phyloP scores from a whole-genome alignment of 92 coral and sea anemone genomes.

The Epizoanthus scotinus region DNA sequence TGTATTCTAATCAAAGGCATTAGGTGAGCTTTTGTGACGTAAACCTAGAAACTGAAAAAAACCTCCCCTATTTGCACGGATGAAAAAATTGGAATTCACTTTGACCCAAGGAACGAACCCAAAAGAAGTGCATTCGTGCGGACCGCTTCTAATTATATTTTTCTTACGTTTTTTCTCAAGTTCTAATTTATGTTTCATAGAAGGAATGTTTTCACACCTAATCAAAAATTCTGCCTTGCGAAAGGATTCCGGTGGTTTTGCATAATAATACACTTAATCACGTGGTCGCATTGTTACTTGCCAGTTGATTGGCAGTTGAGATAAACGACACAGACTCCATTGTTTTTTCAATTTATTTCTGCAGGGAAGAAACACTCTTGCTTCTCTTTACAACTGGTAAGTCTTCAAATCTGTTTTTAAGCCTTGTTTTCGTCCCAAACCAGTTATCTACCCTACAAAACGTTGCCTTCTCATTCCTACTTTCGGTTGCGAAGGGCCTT shows the following conservation, averaged over 20 bases:
- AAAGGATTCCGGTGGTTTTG: constrained; percentile 87
- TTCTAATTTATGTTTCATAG: constrained; percentile 60
- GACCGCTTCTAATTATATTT: constrained; percentile 45
- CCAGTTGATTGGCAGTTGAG: constrained; percentile 85
- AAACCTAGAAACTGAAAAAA: constrained; percentile 42
- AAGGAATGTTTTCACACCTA: constrained; percentile 56
- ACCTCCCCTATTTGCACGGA: constrained; percentile 33
- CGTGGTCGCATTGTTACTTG: constrained; percentile 78
- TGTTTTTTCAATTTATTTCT: constrained; percentile 79
- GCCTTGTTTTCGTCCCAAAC: constrained; percentile 25
- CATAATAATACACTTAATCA: constrained; percentile 73
- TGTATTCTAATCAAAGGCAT: constrained; percentile 43
- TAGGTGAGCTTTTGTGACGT: constrained; percentile 61
- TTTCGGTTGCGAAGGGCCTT: constrained; percentile 37
- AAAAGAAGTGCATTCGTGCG: constrained; percentile 12
- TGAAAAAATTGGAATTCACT: constrained; percentile 47
- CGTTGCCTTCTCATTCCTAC: constrained; percentile 15
- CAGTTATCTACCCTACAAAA: constrained; percentile 7
- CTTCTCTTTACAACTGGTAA: constrained; percentile 79
- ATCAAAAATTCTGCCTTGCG: constrained; percentile 43
- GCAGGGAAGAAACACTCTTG: constrained; percentile 71
- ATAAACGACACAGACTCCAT: constrained; percentile 79
- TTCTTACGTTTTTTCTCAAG: constrained; percentile 52
- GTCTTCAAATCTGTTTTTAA: constrained; percentile 72
- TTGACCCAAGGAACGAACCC: constrained; percentile 26